Evolutionary conservation across 2,113 vertebrate genomes (phyloP), one percentile per base, ranked within the genome.

Genomic region (Echinops telfairi): DNA sequence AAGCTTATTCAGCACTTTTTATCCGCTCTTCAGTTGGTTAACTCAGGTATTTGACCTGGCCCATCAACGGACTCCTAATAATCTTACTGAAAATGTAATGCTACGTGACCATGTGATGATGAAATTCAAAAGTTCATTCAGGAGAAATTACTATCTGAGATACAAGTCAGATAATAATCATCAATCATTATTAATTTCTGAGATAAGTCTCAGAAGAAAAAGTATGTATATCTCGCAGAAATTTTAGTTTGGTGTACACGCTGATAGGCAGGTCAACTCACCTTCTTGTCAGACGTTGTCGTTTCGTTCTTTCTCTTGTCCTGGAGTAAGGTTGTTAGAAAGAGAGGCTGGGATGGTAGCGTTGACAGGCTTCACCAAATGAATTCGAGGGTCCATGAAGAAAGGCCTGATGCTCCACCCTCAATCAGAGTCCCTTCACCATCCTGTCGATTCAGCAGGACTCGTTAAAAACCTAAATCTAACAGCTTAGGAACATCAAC

Each of bases 1-100:
- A 73, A 20, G 8, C 17, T 93, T 57, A 43, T 78, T 86, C 87
- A 86, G 16, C 68, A 23, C 83, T 79, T 0, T 95, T 85, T 17
- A 1, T 91, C 83, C 96, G 92, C 23, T 89, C 25, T 40, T 31
- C 27, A 62, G 14, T 83, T 94, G 86, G 71, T 73, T 57, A 84
- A 16, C 43, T 47, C 5, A 10, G 43, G 43, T 47, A 47, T 47
- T 47, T 47, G 43, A 47, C 43, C 43, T 47, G 5, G 43, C 43
- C 43, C 43, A 47, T 47, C 43, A 47, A 47, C 5, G 43, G 43
- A 10, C 10, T 47, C 43, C 43, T 47, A 47, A 47, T 47, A 47
- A 47, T 89, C 91, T 91, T 95, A 79, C 71, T 71, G 9, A 53
- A 83, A 80, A 25, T 60, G 58, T 60, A 78, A 89, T 60, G 38